Percentiles rank a stretch among this genome's conserved stretches.
These are phyloP conservation scores for Lates calcarifer DNA, from an alignment of 2,113 vertebrate genomes.

Conservation along the genomic window DNA sequence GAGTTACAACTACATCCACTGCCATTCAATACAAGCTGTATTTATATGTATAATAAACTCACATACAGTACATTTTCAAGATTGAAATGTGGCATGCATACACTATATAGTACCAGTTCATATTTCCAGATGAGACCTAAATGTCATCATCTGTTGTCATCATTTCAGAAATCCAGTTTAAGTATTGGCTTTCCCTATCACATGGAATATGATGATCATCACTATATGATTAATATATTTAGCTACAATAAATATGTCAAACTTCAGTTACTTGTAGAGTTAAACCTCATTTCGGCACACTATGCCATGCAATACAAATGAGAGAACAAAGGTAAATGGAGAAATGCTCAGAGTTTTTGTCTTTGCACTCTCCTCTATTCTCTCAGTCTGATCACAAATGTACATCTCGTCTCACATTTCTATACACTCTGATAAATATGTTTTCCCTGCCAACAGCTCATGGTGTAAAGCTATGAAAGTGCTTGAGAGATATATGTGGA, in stretches of 20 bases:
- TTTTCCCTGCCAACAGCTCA: conserved; percentile 46
- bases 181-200: conserved; percentile 53
- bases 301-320: conserved; percentile 56
- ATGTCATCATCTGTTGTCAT: conserved; percentile 8
- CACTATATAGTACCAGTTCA: conserved; percentile 34
- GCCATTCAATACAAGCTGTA: conserved; percentile 55
- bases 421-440: conserved; percentile 16
- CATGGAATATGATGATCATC: conserved; percentile 42
- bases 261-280: conserved; percentile 37
- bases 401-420: conserved; percentile 30
- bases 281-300: conserved; percentile 48
- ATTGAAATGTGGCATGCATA: conserved; percentile 74
- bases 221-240: conserved; percentile 51
- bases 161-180: conserved; percentile 33
- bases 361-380: not conserved
- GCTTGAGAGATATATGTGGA: conserved; percentile 27
- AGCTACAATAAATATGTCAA: conserved; percentile 50
- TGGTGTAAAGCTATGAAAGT: conserved; percentile 54
- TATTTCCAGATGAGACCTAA: conserved; percentile 32
- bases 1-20: conserved; percentile 54
- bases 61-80: conserved; percentile 66
- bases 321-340: conserved; percentile 42
- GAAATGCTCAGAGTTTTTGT: conserved; percentile 22
- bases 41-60: conserved; percentile 58
- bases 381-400: conserved; percentile 32